A percentile compares a stretch with the other conserved stretches of the same genome.
phyloP scores from a whole-genome alignment of 2,888 invertebrate species.

The Conistra vaccinii region DNA sequence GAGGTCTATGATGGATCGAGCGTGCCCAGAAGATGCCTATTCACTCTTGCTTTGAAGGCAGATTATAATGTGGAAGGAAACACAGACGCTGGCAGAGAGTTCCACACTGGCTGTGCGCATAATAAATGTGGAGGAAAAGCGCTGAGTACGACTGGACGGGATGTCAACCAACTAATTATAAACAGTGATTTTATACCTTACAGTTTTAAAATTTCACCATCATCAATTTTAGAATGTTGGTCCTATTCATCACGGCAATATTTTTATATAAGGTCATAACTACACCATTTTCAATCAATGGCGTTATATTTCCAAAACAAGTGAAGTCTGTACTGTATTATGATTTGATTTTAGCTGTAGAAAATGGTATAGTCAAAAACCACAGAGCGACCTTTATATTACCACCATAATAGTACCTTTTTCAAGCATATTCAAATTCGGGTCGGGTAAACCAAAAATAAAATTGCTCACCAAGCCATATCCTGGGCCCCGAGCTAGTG shows the following conservation, averaged over 20 bases:
- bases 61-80: too few species aligned
- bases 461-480: conserved; percentile 55
- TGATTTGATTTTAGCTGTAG: background rate
- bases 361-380: background rate
- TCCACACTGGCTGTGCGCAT: too few species aligned
- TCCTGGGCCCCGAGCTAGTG: conserved; percentile 45
- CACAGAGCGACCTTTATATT: background rate
- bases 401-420: conserved; percentile 18
- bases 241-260: background rate
- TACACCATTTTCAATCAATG: background rate
- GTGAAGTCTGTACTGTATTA: too few species aligned
- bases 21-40: too few species aligned
- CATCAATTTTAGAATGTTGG: background rate
- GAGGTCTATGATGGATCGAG: too few species aligned
- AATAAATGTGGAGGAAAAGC: too few species aligned
- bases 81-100: too few species aligned
- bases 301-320: background rate
- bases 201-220: background rate
- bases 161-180: too few species aligned
- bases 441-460: conserved; percentile 40
- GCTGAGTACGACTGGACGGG: too few species aligned
- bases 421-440: conserved; percentile 42
- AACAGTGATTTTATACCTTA: background rate
- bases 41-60: too few species aligned
- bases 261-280: background rate